Evolutionary conservation across 2,888 invertebrate genomes (phyloP).

Genomic region (Dasysyrphus tricinctus): DNA sequence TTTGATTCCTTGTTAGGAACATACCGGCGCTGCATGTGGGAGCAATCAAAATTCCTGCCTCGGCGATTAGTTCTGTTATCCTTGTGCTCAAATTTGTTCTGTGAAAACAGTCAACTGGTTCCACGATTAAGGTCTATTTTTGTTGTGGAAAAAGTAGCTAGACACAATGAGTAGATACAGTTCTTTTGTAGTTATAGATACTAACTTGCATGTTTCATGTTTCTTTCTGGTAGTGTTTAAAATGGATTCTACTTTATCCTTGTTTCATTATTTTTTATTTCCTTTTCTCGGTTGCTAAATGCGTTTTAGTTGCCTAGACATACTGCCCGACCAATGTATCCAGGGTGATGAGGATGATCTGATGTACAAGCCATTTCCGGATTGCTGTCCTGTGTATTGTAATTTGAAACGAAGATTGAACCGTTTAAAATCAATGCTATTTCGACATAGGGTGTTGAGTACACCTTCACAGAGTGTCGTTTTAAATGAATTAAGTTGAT

Average conservation of each 20-base stretch:
- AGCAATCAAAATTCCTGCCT: slow-evolving; percentile 82
- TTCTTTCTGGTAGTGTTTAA: slow-evolving; percentile 22
- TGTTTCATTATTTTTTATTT: slow-evolving; percentile 33
- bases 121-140: slow-evolving; percentile 83
- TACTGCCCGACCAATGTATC: slow-evolving; percentile 81
- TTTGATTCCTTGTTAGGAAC: slow-evolving; percentile 78
- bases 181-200: slow-evolving; percentile 57
- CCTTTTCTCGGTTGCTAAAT: slow-evolving; percentile 18
- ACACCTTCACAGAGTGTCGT: slow-evolving; percentile 65
- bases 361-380: slow-evolving; percentile 82
- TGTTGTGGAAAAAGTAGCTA: slow-evolving; percentile 82
- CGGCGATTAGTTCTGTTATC: slow-evolving; percentile 81
- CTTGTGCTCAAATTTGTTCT: slow-evolving; percentile 81
- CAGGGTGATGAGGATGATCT: slow-evolving; percentile 82
- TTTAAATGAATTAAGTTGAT: slow-evolving; percentile 61
- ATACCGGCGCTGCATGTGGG: slow-evolving; percentile 83
- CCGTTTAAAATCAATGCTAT: slow-evolving; percentile 81
- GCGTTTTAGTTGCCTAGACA: slow-evolving; percentile 80
- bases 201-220: slow-evolving; percentile 31
- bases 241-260: slow-evolving; percentile 42
- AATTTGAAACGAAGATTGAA: slow-evolving; percentile 82
- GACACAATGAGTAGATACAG: slow-evolving; percentile 82
- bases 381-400: slow-evolving; percentile 82
- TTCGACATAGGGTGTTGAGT: slow-evolving; percentile 80
- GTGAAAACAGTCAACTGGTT: slow-evolving; percentile 82